These are phyloP conservation scores for Leucoraja erinaceus DNA, from an alignment of 2,113 vertebrate species.

Conservation along the genomic window DNA sequence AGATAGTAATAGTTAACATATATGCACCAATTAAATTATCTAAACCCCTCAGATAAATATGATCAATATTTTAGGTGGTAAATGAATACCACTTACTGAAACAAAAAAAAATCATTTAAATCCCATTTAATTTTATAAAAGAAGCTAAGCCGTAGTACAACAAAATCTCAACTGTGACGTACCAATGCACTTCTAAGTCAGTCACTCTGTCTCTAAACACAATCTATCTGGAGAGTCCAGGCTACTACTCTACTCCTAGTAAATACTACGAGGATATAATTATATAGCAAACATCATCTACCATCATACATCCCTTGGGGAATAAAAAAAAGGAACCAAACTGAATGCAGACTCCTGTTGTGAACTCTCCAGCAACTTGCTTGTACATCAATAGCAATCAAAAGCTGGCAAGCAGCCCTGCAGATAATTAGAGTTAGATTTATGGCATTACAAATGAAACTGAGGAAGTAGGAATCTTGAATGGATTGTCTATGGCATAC, in stretches of 20 bases:
- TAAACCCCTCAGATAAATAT: not conserved
- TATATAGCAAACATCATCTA: not conserved
- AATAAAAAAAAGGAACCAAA: constrained; percentile 10
- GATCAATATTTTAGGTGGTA: not conserved
- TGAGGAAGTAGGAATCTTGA: not conserved
- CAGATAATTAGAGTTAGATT: constrained; percentile 24
- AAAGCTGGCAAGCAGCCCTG: constrained; percentile 30
- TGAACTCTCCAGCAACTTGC: constrained; percentile 35
- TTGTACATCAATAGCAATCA: constrained; percentile 32
- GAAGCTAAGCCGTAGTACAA: not conserved
- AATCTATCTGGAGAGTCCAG: not conserved
- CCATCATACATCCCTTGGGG: constrained; percentile 10
- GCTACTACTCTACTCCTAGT: not conserved
- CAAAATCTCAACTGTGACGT: not conserved
- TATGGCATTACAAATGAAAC: constrained; percentile 1
- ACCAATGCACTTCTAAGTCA: not conserved
- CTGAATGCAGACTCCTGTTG: constrained; percentile 11
- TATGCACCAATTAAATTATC: too few species aligned
- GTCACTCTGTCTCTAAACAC: not conserved
- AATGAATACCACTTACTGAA: not conserved
- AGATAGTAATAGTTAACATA: too few species aligned
- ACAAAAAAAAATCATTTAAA: not conserved
- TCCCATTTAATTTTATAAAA: not conserved
- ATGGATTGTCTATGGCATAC: not conserved
- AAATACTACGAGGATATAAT: constrained; percentile 10